Percentiles rank a stretch among this genome's conserved stretches.
Conservation (phyloP, 2,888 invertebrate genomes). For the Ophioninae sp. region DNA sequence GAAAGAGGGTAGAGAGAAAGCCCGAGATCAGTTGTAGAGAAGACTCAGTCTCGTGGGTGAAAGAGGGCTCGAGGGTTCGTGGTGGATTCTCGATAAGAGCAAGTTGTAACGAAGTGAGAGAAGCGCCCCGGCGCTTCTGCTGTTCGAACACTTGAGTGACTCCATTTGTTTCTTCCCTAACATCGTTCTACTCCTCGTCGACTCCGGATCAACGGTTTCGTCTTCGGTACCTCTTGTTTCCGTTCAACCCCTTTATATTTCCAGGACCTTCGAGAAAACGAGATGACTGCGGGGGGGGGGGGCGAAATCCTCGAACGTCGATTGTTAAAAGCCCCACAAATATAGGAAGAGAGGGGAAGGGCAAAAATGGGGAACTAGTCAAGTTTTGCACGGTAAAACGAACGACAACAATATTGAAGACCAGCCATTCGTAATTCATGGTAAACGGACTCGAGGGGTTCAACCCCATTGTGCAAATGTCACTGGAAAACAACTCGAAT, state of each 20-base stretch:
- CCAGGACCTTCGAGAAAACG: slow-evolving; percentile 31
- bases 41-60: slow-evolving; percentile 36
- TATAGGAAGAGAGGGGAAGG: background rate
- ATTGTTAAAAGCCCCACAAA: background rate
- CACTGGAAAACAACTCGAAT: too few relatives aligned
- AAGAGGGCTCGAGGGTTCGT: slow-evolving; percentile 30
- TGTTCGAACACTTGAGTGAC: slow-evolving; percentile 53
- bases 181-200: slow-evolving; percentile 39
- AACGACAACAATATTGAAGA: background rate
- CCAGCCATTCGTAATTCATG: background rate
- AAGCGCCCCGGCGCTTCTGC: slow-evolving; percentile 45
- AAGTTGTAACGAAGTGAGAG: slow-evolving; percentile 60
- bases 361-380: background rate
- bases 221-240: slow-evolving; percentile 19
- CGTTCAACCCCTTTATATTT: slow-evolving; percentile 54
- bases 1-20: slow-evolving; percentile 18
- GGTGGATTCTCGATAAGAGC: slow-evolving; percentile 62
- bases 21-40: slow-evolving; percentile 28
- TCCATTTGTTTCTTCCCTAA: slow-evolving; percentile 67
- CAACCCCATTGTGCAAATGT: too few relatives aligned
- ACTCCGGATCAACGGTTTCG: slow-evolving; percentile 25
- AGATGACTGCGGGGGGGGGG: background rate
- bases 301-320: background rate
- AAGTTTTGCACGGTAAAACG: background rate
- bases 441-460: too few relatives aligned